phyloP scores from a whole-genome alignment of 1,140 invertebrate genomes.

The Chrysopa pallens region DNA sequence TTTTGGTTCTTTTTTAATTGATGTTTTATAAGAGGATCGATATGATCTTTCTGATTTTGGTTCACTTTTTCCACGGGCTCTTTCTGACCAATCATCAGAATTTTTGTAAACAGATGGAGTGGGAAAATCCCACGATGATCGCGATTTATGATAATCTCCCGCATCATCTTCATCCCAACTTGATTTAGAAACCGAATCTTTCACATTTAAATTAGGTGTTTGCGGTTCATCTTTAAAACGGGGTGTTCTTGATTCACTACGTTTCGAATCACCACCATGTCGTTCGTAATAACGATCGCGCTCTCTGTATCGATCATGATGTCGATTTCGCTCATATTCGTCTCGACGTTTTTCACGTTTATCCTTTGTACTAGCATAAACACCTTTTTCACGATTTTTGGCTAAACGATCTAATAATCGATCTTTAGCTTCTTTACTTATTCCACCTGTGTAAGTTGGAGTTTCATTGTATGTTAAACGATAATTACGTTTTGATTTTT shows the following conservation, averaged over 20 bases:
- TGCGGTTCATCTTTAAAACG: constrained; percentile 60
- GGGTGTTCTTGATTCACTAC: constrained; percentile 32
- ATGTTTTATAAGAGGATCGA: neutral
- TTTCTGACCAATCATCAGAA: constrained; percentile 25
- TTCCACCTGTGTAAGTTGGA: constrained; percentile 81
- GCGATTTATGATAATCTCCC: constrained; percentile 31
- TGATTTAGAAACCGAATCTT: constrained; percentile 53
- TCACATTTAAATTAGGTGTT: constrained; percentile 53
- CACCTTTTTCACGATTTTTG: constrained; percentile 23
- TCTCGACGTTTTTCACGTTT: constrained; percentile 21
- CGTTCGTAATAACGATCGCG: constrained; percentile 12
- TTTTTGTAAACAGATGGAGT: constrained; percentile 47
- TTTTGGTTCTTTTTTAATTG: constrained; percentile 1
- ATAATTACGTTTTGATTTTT: constrained; percentile 42
- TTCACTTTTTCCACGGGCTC: constrained; percentile 13
- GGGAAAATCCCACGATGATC: constrained; percentile 82
- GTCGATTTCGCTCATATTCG: constrained; percentile 16
- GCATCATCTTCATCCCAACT: constrained; percentile 83
- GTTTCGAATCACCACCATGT: constrained; percentile 9
- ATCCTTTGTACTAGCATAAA: constrained; percentile 33
- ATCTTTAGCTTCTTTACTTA: constrained; percentile 59
- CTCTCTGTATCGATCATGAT: constrained; percentile 16
- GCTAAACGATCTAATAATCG: constrained; percentile 44
- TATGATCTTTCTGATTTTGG: neutral
- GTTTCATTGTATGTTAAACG: constrained; percentile 67